phyloP scores from a whole-genome alignment of 2,888 invertebrate genomes.

The Caenorhabditis sp. region DNA sequence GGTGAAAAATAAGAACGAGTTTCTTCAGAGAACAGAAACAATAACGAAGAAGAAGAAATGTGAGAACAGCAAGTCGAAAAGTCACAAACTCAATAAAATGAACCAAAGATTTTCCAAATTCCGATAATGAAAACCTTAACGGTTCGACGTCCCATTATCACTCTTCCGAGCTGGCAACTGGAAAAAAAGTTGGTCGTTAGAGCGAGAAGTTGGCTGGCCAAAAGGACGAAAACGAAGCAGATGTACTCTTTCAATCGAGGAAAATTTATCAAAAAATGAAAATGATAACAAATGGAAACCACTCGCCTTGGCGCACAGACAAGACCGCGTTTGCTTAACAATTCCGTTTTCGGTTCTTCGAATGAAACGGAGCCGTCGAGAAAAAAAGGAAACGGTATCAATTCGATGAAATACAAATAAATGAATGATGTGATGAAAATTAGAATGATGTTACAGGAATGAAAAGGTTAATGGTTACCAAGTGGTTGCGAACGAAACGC shows the following conservation, averaged over 20 bases:
- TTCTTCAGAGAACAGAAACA: neutral
- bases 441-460: neutral
- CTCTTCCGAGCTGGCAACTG: neutral
- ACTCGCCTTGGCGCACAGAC: constrained; percentile 22
- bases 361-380: constrained; percentile 1
- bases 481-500: too few relatives aligned
- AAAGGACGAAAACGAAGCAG: constrained; percentile 22
- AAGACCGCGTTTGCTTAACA: constrained; percentile 12
- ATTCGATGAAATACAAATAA: neutral
- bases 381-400: neutral
- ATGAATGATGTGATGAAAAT: neutral
- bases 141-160: too few relatives aligned
- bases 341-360: constrained; percentile 7
- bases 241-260: constrained; percentile 36
- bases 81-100: too few relatives aligned
- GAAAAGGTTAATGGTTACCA: too few relatives aligned
- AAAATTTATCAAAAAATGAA: constrained; percentile 39
- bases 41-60: neutral
- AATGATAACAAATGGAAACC: constrained; percentile 43
- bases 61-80: neutral
- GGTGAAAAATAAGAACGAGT: neutral
- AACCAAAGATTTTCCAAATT: too few relatives aligned
- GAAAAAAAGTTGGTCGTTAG: constrained; percentile 13
- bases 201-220: constrained; percentile 3
- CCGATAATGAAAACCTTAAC: too few relatives aligned